Evolutionary conservation across 64 coral and sea anemone species (phyloP), one percentile per base, ranked within the genome.

Genomic region (Stichodactyla helianthus): DNA sequence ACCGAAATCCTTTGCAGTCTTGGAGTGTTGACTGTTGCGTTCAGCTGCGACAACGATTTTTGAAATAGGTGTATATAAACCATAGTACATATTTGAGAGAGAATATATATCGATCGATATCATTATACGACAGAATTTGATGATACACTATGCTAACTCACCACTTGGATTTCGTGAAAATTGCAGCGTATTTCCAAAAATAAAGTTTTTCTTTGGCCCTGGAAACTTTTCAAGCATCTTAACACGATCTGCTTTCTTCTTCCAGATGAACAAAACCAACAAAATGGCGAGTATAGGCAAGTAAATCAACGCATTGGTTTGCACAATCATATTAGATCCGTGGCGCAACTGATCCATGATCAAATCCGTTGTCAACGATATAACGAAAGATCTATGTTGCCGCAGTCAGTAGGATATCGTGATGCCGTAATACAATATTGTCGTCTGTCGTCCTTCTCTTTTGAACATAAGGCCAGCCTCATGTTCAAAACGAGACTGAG

Each of bases 121-220:
- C 35, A 44, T 44, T 44, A 44, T 44, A 44, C 1, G 35, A 44
- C 35, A 44, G 35, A 44, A 44, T 44, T 44, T 44, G 35, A 44
- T 44, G 35, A 44, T 44, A 44, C 35, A 1, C 35, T 44, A 44
- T 44, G 60, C 60, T 12, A 20, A 53, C 68, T 77, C 6, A 88
- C 86, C 74, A 79, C 78, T 78, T 6, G 86, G 55, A n/a, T 88
- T 16, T n/a, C 54, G 54, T 10, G 54, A 20, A 50, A 88, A 78
- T 12, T 88, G 50, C 20, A 28, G 77, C 78, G 86, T 74, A 51
- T 88, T 88, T 59, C 86, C 86, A 80, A 88, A 88, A 1, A 88
- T 16, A 80, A 81, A 79, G 55, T 80, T 83, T 16, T 59, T 79
- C 59, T 63, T 82, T 23, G 44, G 78, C 26, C 87, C 78, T 9